A percentile compares a stretch with the other conserved stretches of the same genome.
These are phyloP conservation scores for Caenorhabditis inopinata DNA, from an alignment of 1,140 invertebrate genomes.

Conservation along the genomic window DNA sequence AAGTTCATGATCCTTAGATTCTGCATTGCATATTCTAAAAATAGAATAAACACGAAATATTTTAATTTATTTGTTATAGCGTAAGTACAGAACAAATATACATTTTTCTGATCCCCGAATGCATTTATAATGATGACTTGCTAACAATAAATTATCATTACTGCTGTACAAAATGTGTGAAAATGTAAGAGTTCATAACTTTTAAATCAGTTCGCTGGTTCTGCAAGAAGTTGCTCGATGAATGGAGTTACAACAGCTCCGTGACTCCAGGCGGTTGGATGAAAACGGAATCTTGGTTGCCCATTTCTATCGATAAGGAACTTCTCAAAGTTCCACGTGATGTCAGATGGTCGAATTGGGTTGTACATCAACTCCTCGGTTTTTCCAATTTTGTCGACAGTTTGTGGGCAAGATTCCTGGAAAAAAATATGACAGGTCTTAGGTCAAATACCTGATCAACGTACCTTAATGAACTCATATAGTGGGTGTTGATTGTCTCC, in stretches of 20 bases:
- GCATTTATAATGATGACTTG: no score
- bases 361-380: conserved; percentile 61
- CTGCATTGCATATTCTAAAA: no score
- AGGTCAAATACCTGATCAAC: background rate
- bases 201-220: no score
- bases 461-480: conserved; percentile 68
- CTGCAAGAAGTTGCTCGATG: conserved; percentile 53
- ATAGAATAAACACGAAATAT: no score
- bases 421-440: conserved; percentile 18
- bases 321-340: conserved; percentile 70
- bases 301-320: conserved; percentile 67
- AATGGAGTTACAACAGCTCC: conserved; percentile 59
- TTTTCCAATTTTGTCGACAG: conserved; percentile 61
- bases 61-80: no score
- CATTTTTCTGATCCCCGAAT: no score
- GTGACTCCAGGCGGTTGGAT: conserved; percentile 62
- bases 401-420: conserved; percentile 61
- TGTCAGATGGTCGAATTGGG: conserved; percentile 66
- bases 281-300: conserved; percentile 55
- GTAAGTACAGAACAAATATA: no score
- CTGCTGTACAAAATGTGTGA: no score
- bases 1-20: no score
- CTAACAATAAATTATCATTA: no score
- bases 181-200: no score
- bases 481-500: conserved; percentile 67